Evolutionary conservation across 2,888 invertebrate species (phyloP).

Genomic region (Belgica antarctica): DNA sequence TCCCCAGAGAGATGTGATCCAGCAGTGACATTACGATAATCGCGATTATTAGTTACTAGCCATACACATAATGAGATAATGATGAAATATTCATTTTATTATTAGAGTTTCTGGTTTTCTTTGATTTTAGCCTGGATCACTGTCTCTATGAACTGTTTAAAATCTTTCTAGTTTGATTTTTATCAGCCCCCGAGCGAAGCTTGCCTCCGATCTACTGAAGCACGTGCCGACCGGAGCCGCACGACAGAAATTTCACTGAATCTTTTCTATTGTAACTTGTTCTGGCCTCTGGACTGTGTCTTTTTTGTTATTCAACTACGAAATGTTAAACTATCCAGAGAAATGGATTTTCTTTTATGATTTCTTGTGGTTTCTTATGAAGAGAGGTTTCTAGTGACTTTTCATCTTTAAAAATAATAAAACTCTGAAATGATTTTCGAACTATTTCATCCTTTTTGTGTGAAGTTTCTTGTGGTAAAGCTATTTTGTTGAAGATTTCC

Average conservation of each 20-base stretch:
- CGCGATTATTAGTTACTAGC: slow-evolving; percentile 40
- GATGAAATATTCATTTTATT: slow-evolving; percentile 33
- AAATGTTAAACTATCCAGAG: neutral
- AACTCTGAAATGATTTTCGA: neutral
- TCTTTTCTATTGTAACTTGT: neutral
- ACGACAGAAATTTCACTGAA: no score
- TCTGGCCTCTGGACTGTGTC: slow-evolving; percentile 3
- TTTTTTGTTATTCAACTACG: slow-evolving; percentile 5
- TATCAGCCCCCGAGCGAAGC: neutral
- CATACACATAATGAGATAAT: slow-evolving; percentile 44
- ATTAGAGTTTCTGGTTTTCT: neutral
- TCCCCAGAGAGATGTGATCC: slow-evolving; percentile 25
- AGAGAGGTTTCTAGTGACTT: neutral
- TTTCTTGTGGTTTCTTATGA: neutral
- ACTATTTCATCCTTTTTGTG: neutral
- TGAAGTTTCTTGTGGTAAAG: slow-evolving; percentile 9
- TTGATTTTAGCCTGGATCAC: neutral
- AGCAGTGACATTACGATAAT: slow-evolving; percentile 16
- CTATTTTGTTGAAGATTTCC: no score
- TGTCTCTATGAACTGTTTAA: slow-evolving; percentile 39
- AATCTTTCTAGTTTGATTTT: slow-evolving; percentile 36
- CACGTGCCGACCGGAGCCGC: no score
- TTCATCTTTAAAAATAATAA: slow-evolving; percentile 9
- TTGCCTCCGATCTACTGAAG: no score
- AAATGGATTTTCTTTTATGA: neutral